Evolutionary conservation across 1,140 invertebrate genomes (phyloP).

Genomic region (Cryptotermes secundus): DNA sequence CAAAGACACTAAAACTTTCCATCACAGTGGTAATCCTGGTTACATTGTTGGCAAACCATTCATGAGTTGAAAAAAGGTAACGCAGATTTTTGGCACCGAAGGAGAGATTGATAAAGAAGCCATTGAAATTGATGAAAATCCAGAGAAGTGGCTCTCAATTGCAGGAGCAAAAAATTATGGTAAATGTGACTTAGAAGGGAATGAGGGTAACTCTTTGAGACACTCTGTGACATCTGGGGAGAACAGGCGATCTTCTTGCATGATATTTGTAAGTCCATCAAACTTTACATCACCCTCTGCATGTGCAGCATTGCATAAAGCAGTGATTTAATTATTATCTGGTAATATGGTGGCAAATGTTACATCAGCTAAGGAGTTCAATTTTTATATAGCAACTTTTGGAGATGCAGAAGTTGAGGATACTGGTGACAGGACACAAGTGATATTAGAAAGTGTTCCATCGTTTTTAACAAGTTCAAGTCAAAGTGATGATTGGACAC

Average conservation of each 20-base stretch:
- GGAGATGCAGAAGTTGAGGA: conserved; percentile 55
- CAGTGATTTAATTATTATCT: conserved; percentile 47
- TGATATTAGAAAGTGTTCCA: conserved; percentile 48
- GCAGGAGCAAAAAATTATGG: conserved; percentile 46
- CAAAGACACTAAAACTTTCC: conserved; percentile 45
- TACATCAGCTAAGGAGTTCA: conserved; percentile 42
- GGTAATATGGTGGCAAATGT: conserved; percentile 44
- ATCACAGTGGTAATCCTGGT: conserved; percentile 67
- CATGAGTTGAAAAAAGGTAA: conserved; percentile 48
- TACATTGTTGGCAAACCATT: conserved; percentile 64
- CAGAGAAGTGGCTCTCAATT: conserved; percentile 40
- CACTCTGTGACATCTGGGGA: conserved; percentile 52
- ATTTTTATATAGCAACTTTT: conserved; percentile 55
- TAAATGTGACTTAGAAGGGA: conserved; percentile 42
- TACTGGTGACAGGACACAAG: conserved; percentile 56
- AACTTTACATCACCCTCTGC: conserved; percentile 39
- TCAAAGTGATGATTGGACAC: conserved; percentile 27
- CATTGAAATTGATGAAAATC: conserved; percentile 26
- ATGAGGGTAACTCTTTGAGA: conserved; percentile 33
- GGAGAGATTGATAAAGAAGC: conserved; percentile 29
- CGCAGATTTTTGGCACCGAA: conserved; percentile 11
- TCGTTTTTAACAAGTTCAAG: not conserved
- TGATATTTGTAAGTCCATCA: not conserved
- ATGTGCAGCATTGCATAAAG: conserved; percentile 52
- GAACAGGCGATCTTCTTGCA: conserved; percentile 39